Base-by-base conservation (phyloP, 2,113 vertebrate genomes). In the Peromyscus californicus region DNA sequence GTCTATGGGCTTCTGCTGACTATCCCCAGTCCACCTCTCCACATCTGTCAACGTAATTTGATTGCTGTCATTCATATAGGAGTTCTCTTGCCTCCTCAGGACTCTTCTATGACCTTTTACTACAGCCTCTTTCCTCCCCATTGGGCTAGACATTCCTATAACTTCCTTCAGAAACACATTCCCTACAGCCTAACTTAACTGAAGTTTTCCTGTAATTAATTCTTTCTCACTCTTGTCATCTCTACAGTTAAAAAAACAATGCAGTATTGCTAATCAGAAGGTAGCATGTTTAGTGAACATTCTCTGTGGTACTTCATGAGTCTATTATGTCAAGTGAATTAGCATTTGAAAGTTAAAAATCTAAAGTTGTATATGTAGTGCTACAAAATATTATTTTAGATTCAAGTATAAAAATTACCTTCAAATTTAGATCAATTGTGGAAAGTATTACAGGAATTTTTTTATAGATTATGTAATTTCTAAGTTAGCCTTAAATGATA, bases 11-110 rank as follows among this genome's bases (percentile, higher is more conserved):
- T 92, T 76, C 85, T 45, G 22, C 83, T 96, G 70, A 57, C 74
- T 88, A 75, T 13, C 39, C n/a, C 26, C 33, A 95, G 29, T 3
- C n/a, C 1, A 11, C 63, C 33, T 65, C 17, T 70, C 15, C 57
- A 76, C 19, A 89, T 75, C 57, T 94, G 45, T 94, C 92, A 80
- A 67, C n/a, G 65, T 80, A 92, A 95, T 92, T 95, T 80, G 48
- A 21, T 54, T 80, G 78, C 31, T 12, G 9, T 5, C 78, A 54
- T 3, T 0, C 31, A 51, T 19, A 54, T 7, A 21, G 48, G 16
- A 54, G 48, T 33, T 79, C 15, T 51, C 31, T 54, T 21, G 6
- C 80, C 48, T 84, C 51, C 26, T 59, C 10, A 26, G 39, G 39
- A 51, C 54, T 88, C 36, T 16, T 19, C 21, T 31, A 54, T 69